Conservation (phyloP, 2,113 vertebrate genomes). For the Proterorhinus semilunaris region DNA sequence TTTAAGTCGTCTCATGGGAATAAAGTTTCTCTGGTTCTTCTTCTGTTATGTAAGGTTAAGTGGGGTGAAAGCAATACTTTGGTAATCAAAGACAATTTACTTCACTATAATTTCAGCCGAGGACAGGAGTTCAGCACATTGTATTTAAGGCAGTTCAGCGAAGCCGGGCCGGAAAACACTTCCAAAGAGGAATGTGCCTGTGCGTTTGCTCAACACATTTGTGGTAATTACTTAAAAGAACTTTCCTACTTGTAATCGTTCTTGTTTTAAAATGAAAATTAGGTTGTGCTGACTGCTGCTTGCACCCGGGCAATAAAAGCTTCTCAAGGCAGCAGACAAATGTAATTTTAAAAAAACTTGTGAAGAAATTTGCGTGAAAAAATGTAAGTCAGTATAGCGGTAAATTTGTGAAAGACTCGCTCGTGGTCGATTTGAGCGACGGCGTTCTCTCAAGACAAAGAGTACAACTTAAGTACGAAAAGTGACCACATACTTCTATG, state of each 20-base stretch:
- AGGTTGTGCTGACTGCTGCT: slow-evolving; percentile 50
- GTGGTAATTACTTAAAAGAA: slow-evolving; percentile 63
- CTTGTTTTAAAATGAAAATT: slow-evolving; percentile 65
- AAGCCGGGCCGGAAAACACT: slow-evolving; percentile 45
- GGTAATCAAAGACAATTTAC: slow-evolving; percentile 68
- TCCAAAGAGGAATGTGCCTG: slow-evolving; percentile 47
- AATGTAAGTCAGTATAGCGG: slow-evolving; percentile 54
- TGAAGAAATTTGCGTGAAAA: slow-evolving; percentile 59
- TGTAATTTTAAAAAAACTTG: slow-evolving; percentile 65
- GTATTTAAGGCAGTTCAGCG: slow-evolving; percentile 45
- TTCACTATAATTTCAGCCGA: slow-evolving; percentile 54
- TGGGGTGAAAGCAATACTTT: slow-evolving; percentile 71
- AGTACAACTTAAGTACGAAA: slow-evolving; percentile 32
- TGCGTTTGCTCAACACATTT: slow-evolving; percentile 50
- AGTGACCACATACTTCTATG: neutral
- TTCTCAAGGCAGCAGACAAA: slow-evolving; percentile 51
- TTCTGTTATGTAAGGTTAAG: slow-evolving; percentile 67
- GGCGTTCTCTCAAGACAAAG: neutral
- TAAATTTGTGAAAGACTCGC: slow-evolving; percentile 57
- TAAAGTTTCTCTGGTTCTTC: slow-evolving; percentile 24
- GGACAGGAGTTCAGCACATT: slow-evolving; percentile 59
- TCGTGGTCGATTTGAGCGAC: slow-evolving; percentile 34
- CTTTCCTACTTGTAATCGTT: slow-evolving; percentile 32
- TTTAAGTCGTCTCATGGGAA: slow-evolving; percentile 4
- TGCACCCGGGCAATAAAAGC: slow-evolving; percentile 55